These are phyloP conservation scores for Orgyia antiqua DNA, from an alignment of 2,888 invertebrate genomes.

Conservation along the genomic window DNA sequence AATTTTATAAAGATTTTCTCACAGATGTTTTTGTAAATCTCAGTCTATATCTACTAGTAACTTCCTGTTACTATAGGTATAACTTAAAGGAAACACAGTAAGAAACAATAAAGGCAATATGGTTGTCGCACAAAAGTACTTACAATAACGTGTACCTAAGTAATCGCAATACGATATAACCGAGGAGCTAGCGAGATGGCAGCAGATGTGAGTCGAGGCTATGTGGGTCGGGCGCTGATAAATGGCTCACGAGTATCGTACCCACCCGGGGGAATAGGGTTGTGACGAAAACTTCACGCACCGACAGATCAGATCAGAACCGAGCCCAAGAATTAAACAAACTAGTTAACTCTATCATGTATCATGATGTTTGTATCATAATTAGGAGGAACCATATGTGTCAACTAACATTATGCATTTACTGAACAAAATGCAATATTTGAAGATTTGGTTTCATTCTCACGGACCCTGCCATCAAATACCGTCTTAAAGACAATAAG, in stretches of 20 bases:
- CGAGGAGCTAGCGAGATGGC: constrained; percentile 14
- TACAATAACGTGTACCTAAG: constrained; percentile 31
- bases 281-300: constrained; percentile 40
- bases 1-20: no score
- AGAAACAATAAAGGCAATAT: constrained; percentile 28
- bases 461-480: no score
- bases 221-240: constrained; percentile 57
- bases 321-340: constrained; percentile 37
- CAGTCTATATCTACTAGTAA: no score
- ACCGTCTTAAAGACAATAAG: no score
- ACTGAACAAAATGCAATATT: no score
- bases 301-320: constrained; percentile 44
- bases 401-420: no score
- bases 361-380: no score
- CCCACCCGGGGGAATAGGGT: constrained; percentile 45
- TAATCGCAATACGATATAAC: constrained; percentile 33
- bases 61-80: no score
- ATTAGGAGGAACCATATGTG: no score
- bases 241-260: constrained; percentile 14
- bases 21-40: no score
- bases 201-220: constrained; percentile 62
- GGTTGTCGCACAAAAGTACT: constrained; percentile 30
- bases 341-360: constrained; percentile 34
- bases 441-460: no score
- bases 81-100: not conserved